Evolutionary conservation across 2,797 vertebrate genomes (phyloP), one percentile per base, ranked within the genome.

Genomic region (Pseudotriccus pelzelni): DNA sequence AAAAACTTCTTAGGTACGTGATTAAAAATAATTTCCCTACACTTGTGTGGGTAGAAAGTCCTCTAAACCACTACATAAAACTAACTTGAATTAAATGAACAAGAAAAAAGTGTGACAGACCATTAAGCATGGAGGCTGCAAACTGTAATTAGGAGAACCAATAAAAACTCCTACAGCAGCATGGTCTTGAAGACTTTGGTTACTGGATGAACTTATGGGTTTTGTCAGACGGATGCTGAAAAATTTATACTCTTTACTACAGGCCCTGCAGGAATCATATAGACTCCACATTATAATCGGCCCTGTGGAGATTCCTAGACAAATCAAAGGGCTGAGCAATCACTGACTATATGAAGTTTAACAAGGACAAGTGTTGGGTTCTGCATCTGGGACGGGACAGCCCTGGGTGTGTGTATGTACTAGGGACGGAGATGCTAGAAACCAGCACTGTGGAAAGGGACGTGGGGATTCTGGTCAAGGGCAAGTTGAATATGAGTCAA

Each of bases 11-110:
- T 58, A 90, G 49, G 20, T 62, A 22, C 4, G 20, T 66, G 39
- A 89, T 83, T 85, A 88, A 67, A 91, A 84, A 32, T 34, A 63
- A 89, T 69, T 91, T 82, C 76, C 43, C 44, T 91, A 32, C 9
- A 5, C 7, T 68, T 56, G 9, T 68, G 34, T 39, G 63, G 43
- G 28, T 72, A 72, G 39, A 84, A 90, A 86, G 27, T 84, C 47
- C 58, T 68, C 56, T 77, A 90, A 85, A 36, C 12, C n/a, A 41
- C 36, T 53, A 53, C n/a, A 62, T 15, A 63, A 21, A 80, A 60
- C 46, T 66, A 66, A 13, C 30, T 3, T 66, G 85, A 88, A 87
- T 53, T 47, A 3, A 55, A 70, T 32, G 49, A 93, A 74, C 28
- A 74, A 74, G 27, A 49, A 73, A 87, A 90, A 80, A 37, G 50